These are phyloP conservation scores for Holotrichia oblita DNA, from an alignment of 1,140 invertebrate genomes.

Conservation along the genomic window DNA sequence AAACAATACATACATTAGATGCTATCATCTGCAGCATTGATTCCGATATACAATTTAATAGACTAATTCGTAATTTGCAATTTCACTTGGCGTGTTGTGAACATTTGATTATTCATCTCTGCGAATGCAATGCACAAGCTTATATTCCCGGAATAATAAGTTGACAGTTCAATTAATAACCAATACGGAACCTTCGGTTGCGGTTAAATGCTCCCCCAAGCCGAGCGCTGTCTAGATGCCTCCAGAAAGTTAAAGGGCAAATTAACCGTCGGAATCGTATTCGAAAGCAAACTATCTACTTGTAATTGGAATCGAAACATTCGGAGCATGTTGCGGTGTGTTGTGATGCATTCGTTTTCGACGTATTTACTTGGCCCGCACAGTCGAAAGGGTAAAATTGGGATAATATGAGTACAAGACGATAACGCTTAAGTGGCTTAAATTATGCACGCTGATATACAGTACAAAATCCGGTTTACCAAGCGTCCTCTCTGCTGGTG, in stretches of 20 bases:
- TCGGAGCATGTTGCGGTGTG: not conserved
- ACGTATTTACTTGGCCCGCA: not conserved
- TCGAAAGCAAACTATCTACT: not conserved
- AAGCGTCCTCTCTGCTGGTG: not conserved
- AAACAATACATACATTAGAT: too few relatives aligned
- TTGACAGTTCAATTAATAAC: not conserved
- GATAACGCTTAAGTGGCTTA: slow-evolving; percentile 11
- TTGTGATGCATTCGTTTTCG: not conserved
- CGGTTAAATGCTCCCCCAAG: not conserved
- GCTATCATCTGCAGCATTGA: too few relatives aligned
- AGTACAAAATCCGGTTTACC: not conserved
- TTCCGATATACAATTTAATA: too few relatives aligned
- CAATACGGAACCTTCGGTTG: not conserved
- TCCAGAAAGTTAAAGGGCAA: not conserved
- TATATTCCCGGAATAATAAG: too few relatives aligned
- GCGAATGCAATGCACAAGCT: too few relatives aligned
- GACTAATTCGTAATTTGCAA: too few relatives aligned
- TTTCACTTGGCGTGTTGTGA: too few relatives aligned
- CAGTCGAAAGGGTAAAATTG: slow-evolving; percentile 8
- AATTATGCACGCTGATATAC: slow-evolving; percentile 13
- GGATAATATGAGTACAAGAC: slow-evolving; percentile 6
- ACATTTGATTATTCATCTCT: too few relatives aligned
- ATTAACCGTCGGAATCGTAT: not conserved
- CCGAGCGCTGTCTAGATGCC: not conserved
- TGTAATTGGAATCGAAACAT: slow-evolving; percentile 13